Evolutionary conservation across 2,888 invertebrate species (phyloP), one percentile per base, ranked within the genome.

Genomic region (Helicoverpa assulta): DNA sequence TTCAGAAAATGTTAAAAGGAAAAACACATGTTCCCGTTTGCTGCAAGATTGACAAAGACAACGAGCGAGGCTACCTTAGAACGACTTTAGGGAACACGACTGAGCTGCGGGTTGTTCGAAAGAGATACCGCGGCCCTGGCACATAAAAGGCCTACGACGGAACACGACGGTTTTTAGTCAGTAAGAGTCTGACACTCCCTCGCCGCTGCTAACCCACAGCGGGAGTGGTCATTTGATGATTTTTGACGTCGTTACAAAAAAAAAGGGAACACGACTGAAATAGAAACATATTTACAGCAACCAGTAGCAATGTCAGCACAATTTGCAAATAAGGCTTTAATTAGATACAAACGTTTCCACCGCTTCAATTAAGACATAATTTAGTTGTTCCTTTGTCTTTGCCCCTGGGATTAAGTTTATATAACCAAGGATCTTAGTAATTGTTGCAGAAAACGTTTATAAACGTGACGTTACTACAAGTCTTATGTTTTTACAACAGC

Each of bases 271-370:
- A 59, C 58, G 62, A 66, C 53, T 66, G 55, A 57, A 65, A 60
- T 43, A 26, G 12, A 47, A 18, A 51, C 18, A 12, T 61, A 62
- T 14, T 14, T 75, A 65, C 19, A 63, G 50, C 47, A n/a, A 62
- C 50, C 18, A 14, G 56, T 51, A 33, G 37, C 65, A 33, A 7
- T 57, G 57, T 70, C 65, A 61, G 71, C 74, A 72, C 67, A 76
- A 85, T 85, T 85, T 81, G 79, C 74, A 82, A 85, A 83, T 81
- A 85, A 76, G 72, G 64, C 76, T 79, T 81, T 87, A 88, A 89
- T 89, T 89, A 90, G 82, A 81, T 79, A 80, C 84, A 81, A 85
- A 85, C 78, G 79, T 73, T 76, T 72, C 70, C 73, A 66, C 73
- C 73, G 78, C 70, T 77, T 79, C 73, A 85, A 86, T 88, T 88